Evolutionary conservation across 2,888 invertebrate species (phyloP), one percentile per base, ranked within the genome.

Genomic region (Aphrophora alni): DNA sequence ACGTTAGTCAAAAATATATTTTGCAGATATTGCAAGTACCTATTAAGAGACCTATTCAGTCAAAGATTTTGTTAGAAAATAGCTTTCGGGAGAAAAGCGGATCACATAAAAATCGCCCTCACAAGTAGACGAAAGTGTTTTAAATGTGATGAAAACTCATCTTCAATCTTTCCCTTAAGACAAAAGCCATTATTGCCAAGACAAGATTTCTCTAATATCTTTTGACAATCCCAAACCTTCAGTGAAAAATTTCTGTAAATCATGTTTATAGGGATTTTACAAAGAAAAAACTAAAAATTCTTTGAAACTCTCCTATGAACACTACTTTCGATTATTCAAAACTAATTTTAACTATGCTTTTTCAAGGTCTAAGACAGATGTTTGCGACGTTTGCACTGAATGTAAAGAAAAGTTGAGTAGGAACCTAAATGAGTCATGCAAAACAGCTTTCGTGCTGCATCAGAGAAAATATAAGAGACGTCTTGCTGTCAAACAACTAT

Each of bases 301-400:
- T 70, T 70, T 70, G 70, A 70, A 25, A 70, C 27, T 70, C n/a
- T 70, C 70, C 14, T 70, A 70, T 21, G 26, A 70, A 27, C 70
- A 70, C 70, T 70, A 70, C 24, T 70, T 70, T 70, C 10, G 24
- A 24, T 21, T 70, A 25, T 70, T 70, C 70, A 70, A 70, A 70
- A 70, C 70, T 24, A 70, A 75, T 25, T 72, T 72, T 25, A 33
- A 68, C 44, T 74, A 68, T 38, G 28, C 59, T n/a, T 79, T 74
- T 68, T n/a, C 4, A 4, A 74, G 74, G 51, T 68, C 79, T 14
- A 79, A 74, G 73, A 68, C 79, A 21, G 79, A 79, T 25, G 28
- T 59, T 21, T 79, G 79, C 24, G 78, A 75, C 69, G 73, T 38
- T 24, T 79, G 79, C 33, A 44, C 74, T n/a, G 79, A 79, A 25